These are phyloP conservation scores for Lamproptera curius DNA, from an alignment of 2,888 invertebrate genomes.

Conservation along the genomic window DNA sequence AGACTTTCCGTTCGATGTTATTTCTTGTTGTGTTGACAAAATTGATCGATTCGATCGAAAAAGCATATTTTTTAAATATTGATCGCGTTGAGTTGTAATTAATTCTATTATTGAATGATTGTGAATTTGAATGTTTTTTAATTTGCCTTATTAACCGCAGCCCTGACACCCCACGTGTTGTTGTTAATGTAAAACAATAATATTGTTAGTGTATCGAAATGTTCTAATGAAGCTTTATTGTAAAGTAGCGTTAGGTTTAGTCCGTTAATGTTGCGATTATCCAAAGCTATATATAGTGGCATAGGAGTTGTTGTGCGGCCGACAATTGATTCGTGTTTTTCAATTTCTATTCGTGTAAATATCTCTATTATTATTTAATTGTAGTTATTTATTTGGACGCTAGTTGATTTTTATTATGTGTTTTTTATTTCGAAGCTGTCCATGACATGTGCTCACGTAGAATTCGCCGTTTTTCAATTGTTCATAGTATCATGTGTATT, in stretches of 20 bases:
- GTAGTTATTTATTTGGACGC: conserved; percentile 69
- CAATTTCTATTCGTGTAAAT: conserved; percentile 62
- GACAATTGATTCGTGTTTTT: conserved; percentile 45
- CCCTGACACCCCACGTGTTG: conserved; percentile 48
- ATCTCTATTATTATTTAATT: conserved; percentile 47
- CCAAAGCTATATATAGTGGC: conserved; percentile 69
- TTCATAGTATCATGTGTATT: conserved; percentile 30
- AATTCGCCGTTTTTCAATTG: conserved; percentile 1
- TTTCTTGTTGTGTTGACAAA: conserved; percentile 1
- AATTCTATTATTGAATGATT: too few species aligned
- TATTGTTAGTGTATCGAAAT: conserved; percentile 67
- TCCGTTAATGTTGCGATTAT: conserved; percentile 61
- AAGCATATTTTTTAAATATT: not conserved
- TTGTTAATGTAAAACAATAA: conserved; percentile 40
- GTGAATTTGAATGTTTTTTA: conserved; percentile 2
- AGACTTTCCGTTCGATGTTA: conserved; percentile 3
- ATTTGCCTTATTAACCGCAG: conserved; percentile 6
- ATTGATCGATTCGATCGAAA: conserved; percentile 10
- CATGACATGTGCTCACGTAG: conserved; percentile 51
- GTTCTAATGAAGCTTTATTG: conserved; percentile 74
- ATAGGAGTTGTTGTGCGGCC: conserved; percentile 57
- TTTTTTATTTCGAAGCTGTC: conserved; percentile 49
- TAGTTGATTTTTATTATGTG: conserved; percentile 58
- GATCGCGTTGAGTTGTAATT: too few species aligned
- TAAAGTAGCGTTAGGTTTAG: conserved; percentile 69